Percentiles rank a stretch among this genome's conserved stretches.
Conservation (phyloP, 1,140 invertebrate genomes). For the Leptinotarsa undecemlineata region DNA sequence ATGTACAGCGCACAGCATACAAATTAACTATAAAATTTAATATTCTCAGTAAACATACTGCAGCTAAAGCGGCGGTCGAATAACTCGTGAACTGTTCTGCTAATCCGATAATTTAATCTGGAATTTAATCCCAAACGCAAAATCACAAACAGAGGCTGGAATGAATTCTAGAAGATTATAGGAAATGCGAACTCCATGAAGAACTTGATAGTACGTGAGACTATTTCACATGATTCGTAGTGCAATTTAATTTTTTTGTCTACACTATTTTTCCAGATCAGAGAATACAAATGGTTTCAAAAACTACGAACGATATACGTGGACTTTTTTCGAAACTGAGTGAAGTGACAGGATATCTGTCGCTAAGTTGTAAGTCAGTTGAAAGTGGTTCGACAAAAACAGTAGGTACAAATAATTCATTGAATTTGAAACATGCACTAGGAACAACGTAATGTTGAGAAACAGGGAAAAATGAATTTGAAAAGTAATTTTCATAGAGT, state of each 20-base stretch:
- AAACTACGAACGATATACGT: no score
- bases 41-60: slow-evolving; percentile 43
- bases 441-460: no score
- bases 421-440: no score
- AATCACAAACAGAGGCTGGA: slow-evolving; percentile 23
- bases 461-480: no score
- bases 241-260: not conserved
- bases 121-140: slow-evolving; percentile 32
- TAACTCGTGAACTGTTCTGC: slow-evolving; percentile 38
- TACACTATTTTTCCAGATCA: no score
- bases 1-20: slow-evolving; percentile 31
- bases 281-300: no score
- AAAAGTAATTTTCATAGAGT: no score
- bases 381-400: no score
- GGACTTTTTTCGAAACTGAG: no score
- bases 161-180: slow-evolving; percentile 25
- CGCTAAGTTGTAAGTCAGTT: no score
- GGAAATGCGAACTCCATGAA: not conserved
- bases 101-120: slow-evolving; percentile 36
- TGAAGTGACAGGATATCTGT: no score
- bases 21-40: slow-evolving; percentile 47
- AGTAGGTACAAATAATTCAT: no score
- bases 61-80: slow-evolving; percentile 39
- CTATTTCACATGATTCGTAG: not conserved
- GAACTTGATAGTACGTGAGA: not conserved